Conservation (phyloP, 2,113 vertebrate species). For the Notothenia coriiceps region DNA sequence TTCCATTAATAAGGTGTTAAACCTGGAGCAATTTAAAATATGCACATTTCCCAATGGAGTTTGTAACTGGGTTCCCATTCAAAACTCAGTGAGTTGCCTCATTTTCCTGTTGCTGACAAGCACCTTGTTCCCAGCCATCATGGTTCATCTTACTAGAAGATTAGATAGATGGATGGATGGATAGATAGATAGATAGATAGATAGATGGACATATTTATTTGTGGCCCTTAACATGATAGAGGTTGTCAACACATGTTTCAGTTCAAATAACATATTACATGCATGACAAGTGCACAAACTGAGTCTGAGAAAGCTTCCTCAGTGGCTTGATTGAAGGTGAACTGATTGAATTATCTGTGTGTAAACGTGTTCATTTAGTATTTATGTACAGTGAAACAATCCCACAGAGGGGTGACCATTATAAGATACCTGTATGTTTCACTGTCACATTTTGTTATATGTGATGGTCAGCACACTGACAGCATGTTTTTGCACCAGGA, state of each 20-base stretch:
- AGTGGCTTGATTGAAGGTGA: neutral
- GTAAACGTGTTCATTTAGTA: neutral
- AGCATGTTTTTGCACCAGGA: neutral
- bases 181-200: too few relatives aligned
- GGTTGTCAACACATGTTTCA: neutral
- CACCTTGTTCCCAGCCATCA: neutral
- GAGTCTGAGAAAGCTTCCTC: neutral
- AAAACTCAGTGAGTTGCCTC: neutral
- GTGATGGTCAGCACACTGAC: neutral
- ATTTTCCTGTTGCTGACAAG: neutral
- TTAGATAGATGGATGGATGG: neutral
- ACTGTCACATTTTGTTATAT: neutral
- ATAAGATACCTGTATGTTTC: neutral
- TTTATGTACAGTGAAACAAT: neutral
- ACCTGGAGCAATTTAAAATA: neutral
- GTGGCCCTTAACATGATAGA: neutral
- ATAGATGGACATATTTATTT: neutral
- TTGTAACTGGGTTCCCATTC: neutral
- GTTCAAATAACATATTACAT: neutral
- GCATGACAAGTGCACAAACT: neutral
- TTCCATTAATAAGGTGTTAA: fast-evolving
- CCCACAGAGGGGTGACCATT: neutral
- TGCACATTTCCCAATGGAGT: conserved; percentile 4
- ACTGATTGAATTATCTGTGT: neutral
- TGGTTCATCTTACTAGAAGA: neutral